Percentiles rank a stretch among this genome's conserved stretches.
phyloP scores from a whole-genome alignment of 2,113 vertebrate species.

The Sander vitreus region DNA sequence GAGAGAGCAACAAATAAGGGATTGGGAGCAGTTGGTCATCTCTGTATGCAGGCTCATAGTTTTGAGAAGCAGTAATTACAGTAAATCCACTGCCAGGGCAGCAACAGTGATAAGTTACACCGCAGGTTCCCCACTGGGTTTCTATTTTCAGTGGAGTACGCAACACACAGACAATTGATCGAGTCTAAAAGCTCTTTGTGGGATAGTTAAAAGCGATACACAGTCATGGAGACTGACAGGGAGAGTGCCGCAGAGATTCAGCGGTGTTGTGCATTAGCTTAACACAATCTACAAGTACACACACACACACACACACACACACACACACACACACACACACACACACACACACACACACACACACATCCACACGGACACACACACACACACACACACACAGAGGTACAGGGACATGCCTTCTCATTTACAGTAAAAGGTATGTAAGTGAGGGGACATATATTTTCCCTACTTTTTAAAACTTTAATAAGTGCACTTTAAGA shows the following conservation, averaged over 20 bases:
- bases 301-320: background rate
- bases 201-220: slow-evolving; percentile 38
- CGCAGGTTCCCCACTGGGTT: slow-evolving; percentile 12
- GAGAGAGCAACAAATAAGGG: background rate
- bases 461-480: background rate
- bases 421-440: background rate
- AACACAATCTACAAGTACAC: background rate
- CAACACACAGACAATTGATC: slow-evolving; percentile 47
- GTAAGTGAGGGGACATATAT: background rate
- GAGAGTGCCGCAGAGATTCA: slow-evolving; percentile 15
- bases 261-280: background rate
- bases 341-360: background rate
- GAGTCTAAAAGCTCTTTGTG: slow-evolving; percentile 60
- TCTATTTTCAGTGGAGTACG: slow-evolving; percentile 40
- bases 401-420: background rate
- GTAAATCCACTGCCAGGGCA: slow-evolving; percentile 4
- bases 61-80: slow-evolving; percentile 34
- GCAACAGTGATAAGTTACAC: slow-evolving; percentile 3
- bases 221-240: slow-evolving; percentile 26
- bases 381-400: background rate
- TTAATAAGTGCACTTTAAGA: background rate
- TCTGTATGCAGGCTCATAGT: slow-evolving; percentile 9
- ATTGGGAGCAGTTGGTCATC: slow-evolving; percentile 6
- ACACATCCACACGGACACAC: background rate
- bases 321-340: no score